Evolutionary conservation across 2,113 vertebrate species (phyloP).

Genomic region (Ptychochromis oligacanthus): DNA sequence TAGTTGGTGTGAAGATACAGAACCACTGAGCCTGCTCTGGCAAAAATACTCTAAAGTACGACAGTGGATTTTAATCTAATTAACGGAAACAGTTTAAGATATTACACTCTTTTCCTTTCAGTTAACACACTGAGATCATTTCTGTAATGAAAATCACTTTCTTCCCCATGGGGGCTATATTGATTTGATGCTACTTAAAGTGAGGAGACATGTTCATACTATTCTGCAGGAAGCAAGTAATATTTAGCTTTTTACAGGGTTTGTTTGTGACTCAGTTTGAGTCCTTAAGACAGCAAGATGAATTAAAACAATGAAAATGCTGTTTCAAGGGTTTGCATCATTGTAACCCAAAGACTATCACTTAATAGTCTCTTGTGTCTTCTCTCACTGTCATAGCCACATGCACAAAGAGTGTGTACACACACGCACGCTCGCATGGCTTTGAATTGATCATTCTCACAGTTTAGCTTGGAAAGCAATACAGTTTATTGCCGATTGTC

Average conservation of each 20-base stretch:
- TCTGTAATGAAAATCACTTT: conserved; percentile 33
- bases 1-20: background rate
- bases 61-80: background rate
- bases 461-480: conserved; percentile 52
- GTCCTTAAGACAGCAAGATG: background rate
- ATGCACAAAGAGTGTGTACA: background rate
- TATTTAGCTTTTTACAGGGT: background rate
- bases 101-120: background rate
- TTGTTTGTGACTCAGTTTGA: background rate
- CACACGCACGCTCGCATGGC: background rate
- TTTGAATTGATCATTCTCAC: conserved; percentile 39
- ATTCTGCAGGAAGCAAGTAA: conserved; percentile 4
- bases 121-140: conserved; percentile 18
- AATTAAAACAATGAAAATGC: conserved; percentile 16
- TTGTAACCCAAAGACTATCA: conserved; percentile 13
- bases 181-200: conserved; percentile 28
- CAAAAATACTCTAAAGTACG: background rate
- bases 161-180: conserved; percentile 11
- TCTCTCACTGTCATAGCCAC: background rate
- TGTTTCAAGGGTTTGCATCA: conserved; percentile 63
- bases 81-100: conserved; percentile 2
- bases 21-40: background rate
- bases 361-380: background rate
- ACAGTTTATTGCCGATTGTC: conserved; percentile 38
- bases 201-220: background rate